phyloP scores from a whole-genome alignment of 2,888 invertebrate genomes.

The Nowickia ferox region DNA sequence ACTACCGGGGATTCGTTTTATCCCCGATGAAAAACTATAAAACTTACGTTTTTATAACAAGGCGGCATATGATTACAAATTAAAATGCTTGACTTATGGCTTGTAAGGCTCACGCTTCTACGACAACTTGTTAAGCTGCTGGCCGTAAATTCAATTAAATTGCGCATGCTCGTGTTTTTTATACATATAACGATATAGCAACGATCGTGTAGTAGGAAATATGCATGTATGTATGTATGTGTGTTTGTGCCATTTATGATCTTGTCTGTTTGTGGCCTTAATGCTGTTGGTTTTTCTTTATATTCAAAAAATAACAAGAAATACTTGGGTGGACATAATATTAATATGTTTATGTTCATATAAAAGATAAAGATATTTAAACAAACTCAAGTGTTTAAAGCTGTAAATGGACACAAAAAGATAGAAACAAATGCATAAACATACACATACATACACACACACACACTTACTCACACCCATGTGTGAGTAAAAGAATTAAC shows the following conservation, averaged over 20 bases:
- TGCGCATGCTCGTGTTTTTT: constrained; percentile 62
- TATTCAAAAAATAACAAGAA: constrained; percentile 2
- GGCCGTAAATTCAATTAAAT: constrained; percentile 72
- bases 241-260: constrained; percentile 42
- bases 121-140: constrained; percentile 70
- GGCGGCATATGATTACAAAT: constrained; percentile 73
- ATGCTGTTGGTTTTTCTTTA: constrained; percentile 7
- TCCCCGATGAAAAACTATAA: constrained; percentile 70
- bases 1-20: constrained; percentile 70
- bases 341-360: constrained; percentile 60
- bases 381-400: background rate
- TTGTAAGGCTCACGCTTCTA: constrained; percentile 68
- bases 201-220: constrained; percentile 49
- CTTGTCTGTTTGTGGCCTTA: constrained; percentile 45
- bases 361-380: constrained; percentile 50
- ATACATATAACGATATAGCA: too few species aligned
- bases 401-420: background rate
- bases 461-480: too few species aligned
- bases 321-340: constrained; percentile 67
- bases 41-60: constrained; percentile 73
- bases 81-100: constrained; percentile 73
- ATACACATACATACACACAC: too few species aligned
- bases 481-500: constrained; percentile 18
- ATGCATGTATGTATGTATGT: background rate
- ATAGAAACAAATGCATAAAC: background rate